These are phyloP conservation scores for Enteromius paludinosus DNA, from an alignment of 2,797 vertebrate species.

Conservation along the genomic window DNA sequence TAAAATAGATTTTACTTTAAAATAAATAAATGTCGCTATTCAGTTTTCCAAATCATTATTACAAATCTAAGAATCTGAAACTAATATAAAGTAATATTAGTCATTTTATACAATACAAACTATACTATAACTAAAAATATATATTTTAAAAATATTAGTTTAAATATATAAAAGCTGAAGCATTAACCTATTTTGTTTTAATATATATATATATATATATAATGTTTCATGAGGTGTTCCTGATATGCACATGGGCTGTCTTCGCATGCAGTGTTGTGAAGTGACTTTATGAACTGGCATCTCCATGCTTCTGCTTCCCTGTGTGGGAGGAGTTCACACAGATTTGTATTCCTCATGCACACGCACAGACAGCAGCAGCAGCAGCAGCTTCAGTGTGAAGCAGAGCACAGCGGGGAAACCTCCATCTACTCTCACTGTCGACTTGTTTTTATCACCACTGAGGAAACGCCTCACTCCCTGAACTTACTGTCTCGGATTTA, in stretches of 20 bases:
- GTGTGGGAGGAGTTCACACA: slow-evolving; percentile 50
- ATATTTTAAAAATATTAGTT: not conserved
- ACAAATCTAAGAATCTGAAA: not conserved
- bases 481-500: slow-evolving; percentile 18
- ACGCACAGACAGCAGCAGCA: slow-evolving; percentile 35
- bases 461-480: slow-evolving; percentile 27
- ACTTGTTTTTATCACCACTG: slow-evolving; percentile 32
- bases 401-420: slow-evolving; percentile 33
- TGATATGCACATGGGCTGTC: not conserved
- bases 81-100: not conserved
- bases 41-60: not conserved
- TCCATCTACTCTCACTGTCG: slow-evolving; percentile 25
- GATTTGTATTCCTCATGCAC: slow-evolving; percentile 44
- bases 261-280: not conserved
- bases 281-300: slow-evolving; percentile 18
- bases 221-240: not conserved
- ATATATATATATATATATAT: not conserved
- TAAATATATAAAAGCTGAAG: not conserved
- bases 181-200: not conserved
- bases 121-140: not conserved
- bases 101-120: not conserved
- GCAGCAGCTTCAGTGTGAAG: slow-evolving; percentile 27
- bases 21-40: not conserved
- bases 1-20: not conserved
- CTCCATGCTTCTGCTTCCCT: slow-evolving; percentile 23